Conservation (phyloP, 2,888 invertebrate species). For the Dicroscelio sp. region DNA sequence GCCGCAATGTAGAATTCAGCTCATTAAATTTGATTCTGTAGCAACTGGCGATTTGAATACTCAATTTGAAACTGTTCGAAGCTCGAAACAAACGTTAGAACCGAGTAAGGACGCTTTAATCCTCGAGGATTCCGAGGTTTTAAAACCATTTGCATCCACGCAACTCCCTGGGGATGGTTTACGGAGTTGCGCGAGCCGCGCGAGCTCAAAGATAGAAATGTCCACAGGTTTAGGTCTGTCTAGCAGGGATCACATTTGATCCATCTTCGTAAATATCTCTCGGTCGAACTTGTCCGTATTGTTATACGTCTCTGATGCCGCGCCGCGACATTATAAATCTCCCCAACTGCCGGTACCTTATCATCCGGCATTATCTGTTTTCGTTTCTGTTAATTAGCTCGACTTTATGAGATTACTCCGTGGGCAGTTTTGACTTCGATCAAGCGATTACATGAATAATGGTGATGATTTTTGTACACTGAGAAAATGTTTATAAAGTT, state of each 20-base stretch:
- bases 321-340: conserved; percentile 69
- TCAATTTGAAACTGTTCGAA: conserved; percentile 49
- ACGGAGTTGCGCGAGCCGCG: conserved; percentile 74
- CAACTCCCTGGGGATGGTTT: conserved; percentile 82
- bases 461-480: too few species aligned
- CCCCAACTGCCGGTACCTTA: conserved; percentile 65
- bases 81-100: conserved; percentile 66
- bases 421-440: too few species aligned
- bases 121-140: conserved; percentile 86
- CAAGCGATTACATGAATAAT: too few species aligned
- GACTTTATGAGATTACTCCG: conserved; percentile 44
- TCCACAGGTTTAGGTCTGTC: conserved; percentile 87
- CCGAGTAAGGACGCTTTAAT: conserved; percentile 70
- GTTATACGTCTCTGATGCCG: conserved; percentile 68
- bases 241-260: conserved; percentile 89
- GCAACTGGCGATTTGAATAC: conserved; percentile 36
- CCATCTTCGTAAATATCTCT: conserved; percentile 87
- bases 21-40: conserved; percentile 54
- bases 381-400: conserved; percentile 58
- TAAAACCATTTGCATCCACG: conserved; percentile 85
- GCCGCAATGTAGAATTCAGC: background rate
- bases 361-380: conserved; percentile 68
- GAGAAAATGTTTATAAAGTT: too few species aligned
- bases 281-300: conserved; percentile 76
- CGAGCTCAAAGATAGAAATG: conserved; percentile 87